Evolutionary conservation across 1,140 invertebrate genomes (phyloP).

Genomic region (Trichoplusia ni): DNA sequence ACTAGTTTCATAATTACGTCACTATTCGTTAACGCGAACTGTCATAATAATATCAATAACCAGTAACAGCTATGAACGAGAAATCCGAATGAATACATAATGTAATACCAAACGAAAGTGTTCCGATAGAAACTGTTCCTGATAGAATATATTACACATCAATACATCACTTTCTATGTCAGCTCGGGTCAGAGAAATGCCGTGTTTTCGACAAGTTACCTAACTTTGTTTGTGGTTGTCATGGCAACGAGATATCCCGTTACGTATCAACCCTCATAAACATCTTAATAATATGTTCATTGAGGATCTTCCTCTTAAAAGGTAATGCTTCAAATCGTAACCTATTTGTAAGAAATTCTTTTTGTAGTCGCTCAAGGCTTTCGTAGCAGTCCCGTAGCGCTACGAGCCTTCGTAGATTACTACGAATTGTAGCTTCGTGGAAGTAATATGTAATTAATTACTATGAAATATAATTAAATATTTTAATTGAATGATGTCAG

Average conservation of each 20-base stretch:
- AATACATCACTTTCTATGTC: conserved; percentile 1
- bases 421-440: conserved; percentile 8
- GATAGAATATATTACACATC: neutral
- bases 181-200: neutral
- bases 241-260: neutral
- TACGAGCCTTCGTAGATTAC: neutral
- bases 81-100: conserved; percentile 17
- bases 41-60: too few relatives aligned
- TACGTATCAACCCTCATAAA: too few relatives aligned
- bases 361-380: neutral
- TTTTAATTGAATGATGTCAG: too few relatives aligned
- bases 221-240: neutral
- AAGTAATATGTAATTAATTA: too few relatives aligned
- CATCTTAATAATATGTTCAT: too few relatives aligned
- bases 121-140: neutral
- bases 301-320: too few relatives aligned
- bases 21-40: too few relatives aligned
- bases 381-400: conserved; percentile 4
- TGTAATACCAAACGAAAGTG: conserved; percentile 11
- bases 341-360: too few relatives aligned
- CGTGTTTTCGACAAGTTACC: neutral
- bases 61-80: neutral
- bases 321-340: too few relatives aligned
- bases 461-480: too few relatives aligned
- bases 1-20: too few relatives aligned